Percentiles rank a stretch among this genome's conserved stretches.
These are phyloP conservation scores for Globicephala melas DNA, from an alignment of 2,113 vertebrate genomes.

Conservation along the genomic window DNA sequence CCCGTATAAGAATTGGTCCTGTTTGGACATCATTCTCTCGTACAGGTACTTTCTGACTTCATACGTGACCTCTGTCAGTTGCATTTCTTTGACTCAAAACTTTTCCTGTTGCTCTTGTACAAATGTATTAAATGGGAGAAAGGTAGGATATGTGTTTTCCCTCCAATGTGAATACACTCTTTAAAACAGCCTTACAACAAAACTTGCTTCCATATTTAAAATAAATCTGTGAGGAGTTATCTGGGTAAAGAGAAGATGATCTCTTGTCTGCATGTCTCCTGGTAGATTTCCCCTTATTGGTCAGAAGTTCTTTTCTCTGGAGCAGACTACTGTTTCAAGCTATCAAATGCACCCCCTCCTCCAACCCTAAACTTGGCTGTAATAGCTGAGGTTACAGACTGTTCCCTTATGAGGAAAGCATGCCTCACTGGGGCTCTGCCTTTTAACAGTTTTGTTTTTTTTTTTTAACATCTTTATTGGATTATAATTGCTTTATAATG, in stretches of 20 bases:
- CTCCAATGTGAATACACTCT: background rate
- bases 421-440: background rate
- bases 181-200: background rate
- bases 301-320: slow-evolving; percentile 1
- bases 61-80: background rate
- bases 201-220: background rate
- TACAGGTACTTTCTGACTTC: background rate
- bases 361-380: background rate
- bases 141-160: background rate
- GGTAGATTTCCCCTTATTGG: background rate
- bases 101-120: background rate
- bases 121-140: background rate
- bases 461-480: too few relatives aligned
- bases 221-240: background rate
- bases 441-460: background rate
- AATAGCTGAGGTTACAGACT: background rate
- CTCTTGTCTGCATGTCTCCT: background rate
- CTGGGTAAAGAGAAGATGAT: background rate
- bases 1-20: background rate
- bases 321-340: background rate
- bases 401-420: background rate
- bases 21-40: background rate
- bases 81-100: background rate
- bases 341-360: background rate
- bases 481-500: too few relatives aligned